Conservation (phyloP, 37 sponge, comb jelly and placozoan genomes). For the Tethya wilhelma region DNA sequence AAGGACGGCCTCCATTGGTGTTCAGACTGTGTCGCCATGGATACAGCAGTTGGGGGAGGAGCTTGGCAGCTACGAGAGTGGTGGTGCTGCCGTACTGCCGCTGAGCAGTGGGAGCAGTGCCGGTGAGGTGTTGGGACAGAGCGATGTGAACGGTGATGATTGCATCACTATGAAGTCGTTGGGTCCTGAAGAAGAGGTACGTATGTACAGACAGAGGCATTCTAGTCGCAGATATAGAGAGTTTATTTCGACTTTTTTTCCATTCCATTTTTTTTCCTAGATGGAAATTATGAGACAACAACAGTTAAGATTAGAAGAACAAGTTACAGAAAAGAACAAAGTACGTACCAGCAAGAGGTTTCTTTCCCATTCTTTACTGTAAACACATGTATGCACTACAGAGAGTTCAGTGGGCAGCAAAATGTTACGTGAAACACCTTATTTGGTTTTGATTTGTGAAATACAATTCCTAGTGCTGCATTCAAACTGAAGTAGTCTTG, state of each 20-base stretch:
- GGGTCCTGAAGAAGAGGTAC: slow-evolving; percentile 30
- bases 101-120: too few relatives aligned
- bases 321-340: slow-evolving; percentile 59
- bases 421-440: too few relatives aligned
- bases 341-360: background rate
- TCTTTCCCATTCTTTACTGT: background rate
- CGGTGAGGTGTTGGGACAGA: too few relatives aligned
- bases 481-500: too few relatives aligned
- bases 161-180: slow-evolving; percentile 19
- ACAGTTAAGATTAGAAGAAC: slow-evolving; percentile 32
- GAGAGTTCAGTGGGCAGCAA: too few relatives aligned
- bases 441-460: too few relatives aligned
- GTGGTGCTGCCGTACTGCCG: background rate
- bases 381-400: too few relatives aligned
- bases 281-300: slow-evolving; percentile 26
- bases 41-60: background rate
- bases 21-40: slow-evolving; percentile 5
- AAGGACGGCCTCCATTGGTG: background rate
- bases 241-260: too few relatives aligned
- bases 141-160: background rate
- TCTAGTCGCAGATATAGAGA: too few relatives aligned
- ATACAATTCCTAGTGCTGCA: too few relatives aligned
- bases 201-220: too few relatives aligned
- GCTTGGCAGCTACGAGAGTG: background rate
- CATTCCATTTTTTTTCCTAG: slow-evolving; percentile 9